Evolutionary conservation across 2,888 invertebrate genomes (phyloP).

Genomic region (Sinelater perroti): DNA sequence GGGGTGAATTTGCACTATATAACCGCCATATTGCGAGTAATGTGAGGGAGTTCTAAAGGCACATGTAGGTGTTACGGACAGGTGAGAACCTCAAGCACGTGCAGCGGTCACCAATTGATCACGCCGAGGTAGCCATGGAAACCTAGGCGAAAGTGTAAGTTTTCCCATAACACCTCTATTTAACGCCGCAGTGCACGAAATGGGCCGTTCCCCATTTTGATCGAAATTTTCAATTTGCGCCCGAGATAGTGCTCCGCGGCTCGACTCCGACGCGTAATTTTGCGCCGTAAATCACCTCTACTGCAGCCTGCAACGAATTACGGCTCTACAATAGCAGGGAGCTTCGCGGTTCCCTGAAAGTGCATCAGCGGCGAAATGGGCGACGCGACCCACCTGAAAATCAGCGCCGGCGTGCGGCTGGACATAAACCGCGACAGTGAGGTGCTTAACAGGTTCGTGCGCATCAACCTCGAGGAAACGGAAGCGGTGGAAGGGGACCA

Average conservation of each 20-base stretch:
- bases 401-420: conserved; percentile 25
- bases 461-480: conserved; percentile 70
- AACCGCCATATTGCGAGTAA: too few relatives aligned
- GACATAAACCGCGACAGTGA: conserved; percentile 75
- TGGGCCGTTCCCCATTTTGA: background rate
- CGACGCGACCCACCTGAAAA: background rate
- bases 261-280: background rate
- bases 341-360: too few relatives aligned
- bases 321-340: too few relatives aligned
- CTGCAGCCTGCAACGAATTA: too few relatives aligned
- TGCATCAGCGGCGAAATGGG: too few relatives aligned
- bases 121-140: conserved; percentile 43
- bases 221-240: conserved; percentile 5
- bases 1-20: too few relatives aligned
- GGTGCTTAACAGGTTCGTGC: conserved; percentile 80
- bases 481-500: conserved; percentile 49
- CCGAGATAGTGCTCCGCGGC: background rate
- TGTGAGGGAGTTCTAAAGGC: too few relatives aligned
- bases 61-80: conserved; percentile 18
- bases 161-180: conserved; percentile 36
- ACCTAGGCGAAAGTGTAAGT: conserved; percentile 39
- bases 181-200: conserved; percentile 21
- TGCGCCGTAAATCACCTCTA: conserved; percentile 13
- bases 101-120: conserved; percentile 40
- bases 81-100: conserved; percentile 35